Percentiles rank a stretch among this genome's conserved stretches.
These are phyloP conservation scores for Ecliptopera silaceata DNA, from an alignment of 2,888 invertebrate genomes.

Conservation along the genomic window DNA sequence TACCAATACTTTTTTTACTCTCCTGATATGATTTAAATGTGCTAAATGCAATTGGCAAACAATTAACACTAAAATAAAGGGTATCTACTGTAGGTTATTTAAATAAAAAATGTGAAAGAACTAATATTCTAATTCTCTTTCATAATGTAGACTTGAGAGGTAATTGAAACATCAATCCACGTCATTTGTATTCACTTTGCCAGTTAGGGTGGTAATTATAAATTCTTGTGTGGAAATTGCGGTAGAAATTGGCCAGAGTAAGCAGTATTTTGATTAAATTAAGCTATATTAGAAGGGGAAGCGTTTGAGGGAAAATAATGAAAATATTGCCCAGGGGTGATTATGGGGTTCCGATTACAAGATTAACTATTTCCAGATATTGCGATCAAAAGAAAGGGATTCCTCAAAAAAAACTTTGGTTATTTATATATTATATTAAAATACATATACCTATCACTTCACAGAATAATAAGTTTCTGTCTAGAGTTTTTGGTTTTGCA, in stretches of 20 bases:
- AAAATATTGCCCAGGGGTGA: slow-evolving; percentile 65
- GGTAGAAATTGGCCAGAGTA: slow-evolving; percentile 58
- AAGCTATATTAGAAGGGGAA: slow-evolving; percentile 73
- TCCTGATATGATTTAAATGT: too few species aligned
- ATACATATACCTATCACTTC: too few species aligned
- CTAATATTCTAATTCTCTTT: neutral
- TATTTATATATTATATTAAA: too few species aligned
- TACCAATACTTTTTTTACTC: too few species aligned
- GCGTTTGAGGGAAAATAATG: slow-evolving; percentile 71
- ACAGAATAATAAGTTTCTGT: too few species aligned
- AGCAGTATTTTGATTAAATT: slow-evolving; percentile 77
- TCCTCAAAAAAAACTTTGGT: slow-evolving; percentile 6
- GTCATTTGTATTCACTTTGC: slow-evolving; percentile 45
- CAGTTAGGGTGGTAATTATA: slow-evolving; percentile 55
- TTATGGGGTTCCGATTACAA: slow-evolving; percentile 50
- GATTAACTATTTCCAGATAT: slow-evolving; percentile 41
- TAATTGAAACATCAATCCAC: slow-evolving; percentile 35
- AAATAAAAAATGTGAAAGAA: neutral
- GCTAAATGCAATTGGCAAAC: too few species aligned
- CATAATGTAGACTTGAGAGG: slow-evolving; percentile 20
- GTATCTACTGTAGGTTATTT: neutral
- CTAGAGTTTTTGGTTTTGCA: too few species aligned
- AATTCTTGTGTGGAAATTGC: slow-evolving; percentile 65
- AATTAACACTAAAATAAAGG: too few species aligned
- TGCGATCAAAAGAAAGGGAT: neutral